These are phyloP conservation scores for Thomomys bottae DNA, from an alignment of 2,113 vertebrate species.

Conservation along the genomic window DNA sequence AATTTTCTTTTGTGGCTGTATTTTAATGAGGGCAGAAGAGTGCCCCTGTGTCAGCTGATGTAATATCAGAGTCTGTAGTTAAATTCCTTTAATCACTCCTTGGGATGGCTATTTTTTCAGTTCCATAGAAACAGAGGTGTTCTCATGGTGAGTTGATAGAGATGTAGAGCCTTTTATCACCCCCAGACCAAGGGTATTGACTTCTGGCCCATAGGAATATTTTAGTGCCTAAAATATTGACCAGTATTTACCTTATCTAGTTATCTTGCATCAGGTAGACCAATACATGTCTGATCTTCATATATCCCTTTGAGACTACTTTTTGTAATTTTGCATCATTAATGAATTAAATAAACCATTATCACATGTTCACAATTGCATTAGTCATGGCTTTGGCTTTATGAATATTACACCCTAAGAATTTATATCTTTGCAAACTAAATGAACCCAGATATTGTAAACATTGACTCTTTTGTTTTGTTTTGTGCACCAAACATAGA, in stretches of 20 bases:
- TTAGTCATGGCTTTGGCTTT: not conserved
- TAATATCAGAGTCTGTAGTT: not conserved
- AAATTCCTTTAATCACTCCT: not conserved
- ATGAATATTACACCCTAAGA: not conserved
- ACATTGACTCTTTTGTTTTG: not conserved
- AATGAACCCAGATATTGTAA: not conserved
- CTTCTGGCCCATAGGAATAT: not conserved
- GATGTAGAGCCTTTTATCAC: not conserved
- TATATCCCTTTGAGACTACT: not conserved
- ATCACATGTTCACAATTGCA: not conserved
- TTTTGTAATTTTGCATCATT: not conserved
- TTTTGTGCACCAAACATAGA: too few species aligned
- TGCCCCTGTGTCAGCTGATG: not conserved
- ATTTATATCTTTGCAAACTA: not conserved
- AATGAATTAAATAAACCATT: not conserved
- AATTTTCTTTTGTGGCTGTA: not conserved
- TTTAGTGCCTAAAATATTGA: conserved; percentile 14
- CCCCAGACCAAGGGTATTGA: not conserved
- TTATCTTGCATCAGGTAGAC: not conserved
- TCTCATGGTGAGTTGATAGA: not conserved
- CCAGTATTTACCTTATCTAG: not conserved
- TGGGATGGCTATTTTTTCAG: not conserved
- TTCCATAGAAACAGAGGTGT: not conserved
- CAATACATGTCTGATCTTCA: not conserved
- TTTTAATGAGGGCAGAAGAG: not conserved